phyloP scores from a whole-genome alignment of 2,113 vertebrate genomes.

The Oncorhynchus gorbuscha region DNA sequence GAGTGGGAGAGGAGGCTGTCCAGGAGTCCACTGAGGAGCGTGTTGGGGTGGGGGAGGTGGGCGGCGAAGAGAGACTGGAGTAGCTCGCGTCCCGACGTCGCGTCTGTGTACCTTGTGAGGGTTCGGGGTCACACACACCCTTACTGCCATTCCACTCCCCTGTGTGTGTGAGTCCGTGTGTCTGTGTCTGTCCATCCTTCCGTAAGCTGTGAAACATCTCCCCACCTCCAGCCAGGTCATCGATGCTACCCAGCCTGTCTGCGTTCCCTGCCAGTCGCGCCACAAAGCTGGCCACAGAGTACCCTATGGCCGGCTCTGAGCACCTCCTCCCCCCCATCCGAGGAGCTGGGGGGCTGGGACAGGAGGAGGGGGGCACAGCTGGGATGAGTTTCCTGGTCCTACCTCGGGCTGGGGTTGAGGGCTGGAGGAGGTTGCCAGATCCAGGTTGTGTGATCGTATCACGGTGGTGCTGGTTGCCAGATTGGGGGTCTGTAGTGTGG shows the following conservation, averaged over 20 bases:
- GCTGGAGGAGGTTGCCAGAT: constrained; percentile 33
- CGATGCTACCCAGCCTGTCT: constrained; percentile 75
- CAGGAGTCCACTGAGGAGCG: constrained; percentile 82
- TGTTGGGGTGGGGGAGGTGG: constrained; percentile 79
- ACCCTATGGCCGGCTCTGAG: constrained; percentile 83
- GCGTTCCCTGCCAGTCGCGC: constrained; percentile 39
- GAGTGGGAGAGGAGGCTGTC: constrained; percentile 70
- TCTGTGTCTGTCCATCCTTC: neutral
- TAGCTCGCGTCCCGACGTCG: constrained; percentile 73
- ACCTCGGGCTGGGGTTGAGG: constrained; percentile 47
- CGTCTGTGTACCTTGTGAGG: neutral
- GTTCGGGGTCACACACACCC: too few relatives aligned
- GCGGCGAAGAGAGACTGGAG: constrained; percentile 82
- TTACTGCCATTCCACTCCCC: constrained; percentile 10
- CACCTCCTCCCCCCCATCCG: constrained; percentile 67
- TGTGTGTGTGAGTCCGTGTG: neutral
- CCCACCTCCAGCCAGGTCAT: constrained; percentile 62
- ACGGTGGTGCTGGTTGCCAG: constrained; percentile 49
- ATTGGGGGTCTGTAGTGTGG: constrained; percentile 36
- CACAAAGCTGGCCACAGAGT: constrained; percentile 44
- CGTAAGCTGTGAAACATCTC: constrained; percentile 49
- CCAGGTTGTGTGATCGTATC: too few relatives aligned
- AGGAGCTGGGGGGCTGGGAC: constrained; percentile 13
- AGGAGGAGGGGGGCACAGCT: constrained; percentile 31
- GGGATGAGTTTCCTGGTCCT: constrained; percentile 31